Conservation (phyloP, 2,888 invertebrate species). For the Kuschelorhynchus macadamiae region DNA sequence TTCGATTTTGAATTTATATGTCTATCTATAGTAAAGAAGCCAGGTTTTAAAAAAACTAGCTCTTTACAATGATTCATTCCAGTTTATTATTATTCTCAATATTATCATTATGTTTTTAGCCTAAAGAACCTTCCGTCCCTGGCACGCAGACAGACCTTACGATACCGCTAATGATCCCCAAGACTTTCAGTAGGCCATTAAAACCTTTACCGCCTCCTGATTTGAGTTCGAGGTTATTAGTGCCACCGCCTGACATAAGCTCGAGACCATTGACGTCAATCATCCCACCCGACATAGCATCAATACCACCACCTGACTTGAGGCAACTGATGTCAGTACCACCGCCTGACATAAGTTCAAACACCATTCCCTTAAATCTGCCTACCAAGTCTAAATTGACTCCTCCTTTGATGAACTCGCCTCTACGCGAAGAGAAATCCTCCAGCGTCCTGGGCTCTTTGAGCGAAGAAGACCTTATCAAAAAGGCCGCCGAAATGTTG, state of each 20-base stretch:
- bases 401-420: conserved; percentile 51
- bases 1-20: too few species aligned
- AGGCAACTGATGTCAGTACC: too few species aligned
- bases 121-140: conserved; percentile 52
- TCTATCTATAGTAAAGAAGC: too few species aligned
- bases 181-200: conserved; percentile 58
- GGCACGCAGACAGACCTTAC: conserved; percentile 62
- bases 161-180: conserved; percentile 67
- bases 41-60: too few species aligned
- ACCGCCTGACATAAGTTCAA: conserved; percentile 5
- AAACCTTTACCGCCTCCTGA: conserved; percentile 29
- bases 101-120: conserved; percentile 49
- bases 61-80: too few species aligned
- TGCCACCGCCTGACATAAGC: conserved; percentile 43
- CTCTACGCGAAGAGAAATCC: conserved; percentile 54
- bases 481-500: conserved; percentile 73
- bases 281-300: conserved; percentile 61
- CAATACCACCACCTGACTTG: conserved; percentile 55
- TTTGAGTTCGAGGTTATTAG: conserved; percentile 59
- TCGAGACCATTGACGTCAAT: conserved; percentile 64
- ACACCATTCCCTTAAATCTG: conserved; percentile 66
- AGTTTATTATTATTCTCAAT: too few species aligned
- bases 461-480: conserved; percentile 73
- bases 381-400: conserved; percentile 62
- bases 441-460: conserved; percentile 70